phyloP scores from a whole-genome alignment of 2,888 invertebrate species.

The Acanthosepion esculentum region DNA sequence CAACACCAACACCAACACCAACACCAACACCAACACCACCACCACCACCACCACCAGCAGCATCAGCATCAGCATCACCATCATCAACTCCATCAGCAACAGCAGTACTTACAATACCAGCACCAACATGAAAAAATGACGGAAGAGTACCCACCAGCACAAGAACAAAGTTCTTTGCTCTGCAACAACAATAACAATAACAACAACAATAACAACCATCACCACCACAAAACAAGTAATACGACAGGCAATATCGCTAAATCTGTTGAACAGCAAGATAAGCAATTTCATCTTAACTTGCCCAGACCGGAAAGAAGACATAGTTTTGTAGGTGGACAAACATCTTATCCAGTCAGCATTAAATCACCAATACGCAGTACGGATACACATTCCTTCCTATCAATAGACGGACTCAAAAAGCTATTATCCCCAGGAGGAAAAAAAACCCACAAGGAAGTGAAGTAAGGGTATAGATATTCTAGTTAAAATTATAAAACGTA shows the following conservation, averaged over 20 bases:
- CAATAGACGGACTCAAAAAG: background rate
- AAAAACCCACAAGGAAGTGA: slow-evolving; percentile 24
- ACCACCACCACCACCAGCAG: background rate
- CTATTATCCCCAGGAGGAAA: background rate
- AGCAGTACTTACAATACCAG: background rate
- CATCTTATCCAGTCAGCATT: background rate
- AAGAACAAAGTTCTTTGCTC: background rate
- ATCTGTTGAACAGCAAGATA: background rate
- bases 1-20: background rate
- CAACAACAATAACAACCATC: background rate
- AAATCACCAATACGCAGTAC: slow-evolving; percentile 21
- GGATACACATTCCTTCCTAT: background rate
- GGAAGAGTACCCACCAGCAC: background rate
- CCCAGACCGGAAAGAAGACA: slow-evolving; percentile 34
- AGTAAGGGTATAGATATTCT: background rate
- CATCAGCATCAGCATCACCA: background rate
- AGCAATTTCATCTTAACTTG: background rate
- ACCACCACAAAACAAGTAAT: background rate
- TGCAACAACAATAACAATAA: background rate
- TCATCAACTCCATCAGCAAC: background rate
- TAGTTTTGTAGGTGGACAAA: slow-evolving; percentile 40
- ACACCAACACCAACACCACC: too few relatives aligned
- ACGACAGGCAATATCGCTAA: background rate
- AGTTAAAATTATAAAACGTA: too few relatives aligned
- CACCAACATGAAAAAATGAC: background rate